Conservation (phyloP, 2,113 vertebrate species). For the Malurus cyaneus region DNA sequence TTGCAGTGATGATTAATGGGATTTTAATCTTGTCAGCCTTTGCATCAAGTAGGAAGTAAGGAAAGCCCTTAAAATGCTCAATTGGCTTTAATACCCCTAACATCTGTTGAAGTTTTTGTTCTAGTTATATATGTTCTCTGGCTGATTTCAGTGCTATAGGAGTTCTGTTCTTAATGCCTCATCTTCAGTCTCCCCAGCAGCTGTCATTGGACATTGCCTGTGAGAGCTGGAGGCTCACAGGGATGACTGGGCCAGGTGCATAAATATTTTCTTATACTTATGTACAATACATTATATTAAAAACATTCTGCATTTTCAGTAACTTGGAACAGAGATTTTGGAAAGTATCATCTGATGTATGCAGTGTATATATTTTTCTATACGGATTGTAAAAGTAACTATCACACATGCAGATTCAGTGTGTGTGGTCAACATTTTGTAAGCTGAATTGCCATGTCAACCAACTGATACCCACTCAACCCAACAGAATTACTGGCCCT, state of each 20-base stretch:
- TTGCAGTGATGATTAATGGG: slow-evolving; percentile 2
- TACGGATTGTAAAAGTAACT: background rate
- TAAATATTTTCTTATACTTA: slow-evolving; percentile 55
- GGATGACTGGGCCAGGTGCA: slow-evolving; percentile 25
- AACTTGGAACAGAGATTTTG: background rate
- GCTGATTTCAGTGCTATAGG: slow-evolving; percentile 26
- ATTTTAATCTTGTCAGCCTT: slow-evolving; percentile 57
- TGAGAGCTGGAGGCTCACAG: slow-evolving; percentile 26
- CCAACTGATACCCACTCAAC: background rate
- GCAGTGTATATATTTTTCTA: background rate
- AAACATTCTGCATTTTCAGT: slow-evolving; percentile 28
- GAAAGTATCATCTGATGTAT: background rate
- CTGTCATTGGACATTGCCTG: slow-evolving; percentile 47
- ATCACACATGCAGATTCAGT: background rate
- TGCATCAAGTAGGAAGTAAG: slow-evolving; percentile 46
- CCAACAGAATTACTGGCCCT: background rate
- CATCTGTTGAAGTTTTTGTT: slow-evolving; percentile 58
- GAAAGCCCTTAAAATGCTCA: slow-evolving; percentile 33
- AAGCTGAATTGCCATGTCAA: background rate
- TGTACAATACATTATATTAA: slow-evolving; percentile 10
- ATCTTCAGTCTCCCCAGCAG: slow-evolving; percentile 35
- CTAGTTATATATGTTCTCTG: slow-evolving; percentile 30
- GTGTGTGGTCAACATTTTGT: background rate
- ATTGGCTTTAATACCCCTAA: slow-evolving; percentile 26
- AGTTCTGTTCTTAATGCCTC: slow-evolving; percentile 35